phyloP scores from a whole-genome alignment of 2,888 invertebrate species.

The Hydraecia micacea region DNA sequence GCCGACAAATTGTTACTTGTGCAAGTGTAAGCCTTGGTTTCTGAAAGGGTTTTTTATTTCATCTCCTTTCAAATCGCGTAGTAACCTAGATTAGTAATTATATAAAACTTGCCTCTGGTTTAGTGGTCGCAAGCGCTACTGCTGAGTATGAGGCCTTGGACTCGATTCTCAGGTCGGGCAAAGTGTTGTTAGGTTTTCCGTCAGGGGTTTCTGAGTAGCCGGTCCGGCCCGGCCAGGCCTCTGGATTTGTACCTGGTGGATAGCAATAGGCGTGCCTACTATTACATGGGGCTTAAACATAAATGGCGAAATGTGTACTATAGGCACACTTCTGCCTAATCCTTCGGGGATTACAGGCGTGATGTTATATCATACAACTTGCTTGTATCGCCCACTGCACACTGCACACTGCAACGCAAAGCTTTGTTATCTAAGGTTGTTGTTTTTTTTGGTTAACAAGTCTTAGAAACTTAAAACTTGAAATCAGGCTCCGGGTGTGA shows the following conservation, averaged over 20 bases:
- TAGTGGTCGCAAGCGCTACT: neutral
- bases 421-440: no score
- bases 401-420: neutral
- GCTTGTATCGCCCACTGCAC: neutral
- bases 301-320: neutral
- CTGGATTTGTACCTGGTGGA: no score
- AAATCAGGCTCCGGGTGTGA: neutral
- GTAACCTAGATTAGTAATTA: neutral
- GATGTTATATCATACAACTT: no score
- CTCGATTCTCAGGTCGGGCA: neutral
- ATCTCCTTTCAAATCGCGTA: neutral
- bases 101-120: neutral
- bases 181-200: neutral
- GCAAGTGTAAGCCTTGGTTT: neutral
- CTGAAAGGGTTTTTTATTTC: neutral
- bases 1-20: slow-evolving; percentile 19
- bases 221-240: no score
- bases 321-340: no score
- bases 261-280: no score
- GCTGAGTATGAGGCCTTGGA: neutral
- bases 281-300: neutral
- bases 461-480: neutral
- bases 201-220: no score
- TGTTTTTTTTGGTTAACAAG: neutral
- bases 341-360: no score